phyloP scores from a whole-genome alignment of 2,888 invertebrate species.

The Eupithecia centaureata region DNA sequence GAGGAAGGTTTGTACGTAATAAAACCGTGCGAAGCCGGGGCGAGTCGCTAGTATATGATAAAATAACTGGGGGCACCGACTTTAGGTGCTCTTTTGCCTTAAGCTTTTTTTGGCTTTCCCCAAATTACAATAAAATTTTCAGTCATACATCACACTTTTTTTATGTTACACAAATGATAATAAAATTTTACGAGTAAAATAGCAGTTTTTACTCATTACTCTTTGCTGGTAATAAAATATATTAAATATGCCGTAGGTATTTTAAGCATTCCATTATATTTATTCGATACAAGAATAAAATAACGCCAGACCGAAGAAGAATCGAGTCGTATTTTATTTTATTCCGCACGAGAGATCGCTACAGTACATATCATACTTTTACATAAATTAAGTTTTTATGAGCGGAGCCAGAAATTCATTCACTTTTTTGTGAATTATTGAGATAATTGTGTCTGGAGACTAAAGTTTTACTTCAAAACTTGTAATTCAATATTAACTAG shows the following conservation, averaged over 20 bases:
- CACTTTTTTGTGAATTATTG: conserved; percentile 38
- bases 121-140: too few species aligned
- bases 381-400: conserved; percentile 28
- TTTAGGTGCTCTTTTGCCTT: too few species aligned
- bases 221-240: background rate
- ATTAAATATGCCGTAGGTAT: background rate
- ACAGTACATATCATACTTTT: conserved; percentile 26
- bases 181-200: background rate
- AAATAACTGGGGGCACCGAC: too few species aligned
- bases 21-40: too few species aligned
- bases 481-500: conserved; percentile 6
- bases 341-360: conserved; percentile 46
- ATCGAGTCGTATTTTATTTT: conserved; percentile 47
- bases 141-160: too few species aligned
- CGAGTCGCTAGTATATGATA: too few species aligned
- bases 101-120: too few species aligned
- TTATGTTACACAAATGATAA: too few species aligned
- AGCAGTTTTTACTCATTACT: background rate
- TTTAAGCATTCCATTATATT: background rate
- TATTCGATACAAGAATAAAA: background rate
- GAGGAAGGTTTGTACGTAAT: too few species aligned
- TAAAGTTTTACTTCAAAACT: conserved; percentile 1
- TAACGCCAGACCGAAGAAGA: background rate
- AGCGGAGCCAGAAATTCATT: conserved; percentile 21
- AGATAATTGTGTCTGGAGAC: conserved; percentile 26